These are phyloP conservation scores for Orientallactaga bullata DNA, from an alignment of 2,113 vertebrate genomes.

Conservation along the genomic window DNA sequence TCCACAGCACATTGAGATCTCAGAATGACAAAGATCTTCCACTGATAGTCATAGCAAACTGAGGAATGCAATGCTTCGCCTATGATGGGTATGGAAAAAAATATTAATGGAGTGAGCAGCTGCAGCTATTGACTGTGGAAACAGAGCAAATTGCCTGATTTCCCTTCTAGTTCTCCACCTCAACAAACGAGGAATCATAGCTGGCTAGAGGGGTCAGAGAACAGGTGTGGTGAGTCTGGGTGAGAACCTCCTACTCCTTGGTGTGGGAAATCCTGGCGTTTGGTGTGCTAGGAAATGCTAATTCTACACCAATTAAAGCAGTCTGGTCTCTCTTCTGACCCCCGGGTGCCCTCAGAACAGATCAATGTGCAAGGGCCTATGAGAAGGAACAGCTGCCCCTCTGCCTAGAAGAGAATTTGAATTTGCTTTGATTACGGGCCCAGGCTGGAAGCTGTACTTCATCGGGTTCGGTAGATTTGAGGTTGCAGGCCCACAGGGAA, in stretches of 20 bases:
- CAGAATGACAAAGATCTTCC: neutral
- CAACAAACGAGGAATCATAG: neutral
- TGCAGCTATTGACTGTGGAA: neutral
- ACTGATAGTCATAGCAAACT: constrained; percentile 31
- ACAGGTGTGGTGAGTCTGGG: neutral
- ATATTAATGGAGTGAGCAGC: neutral
- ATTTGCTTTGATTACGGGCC: constrained; percentile 30
- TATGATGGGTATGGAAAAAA: neutral
- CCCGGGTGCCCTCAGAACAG: constrained; percentile 37
- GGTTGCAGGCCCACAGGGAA: neutral
- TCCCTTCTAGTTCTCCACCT: neutral
- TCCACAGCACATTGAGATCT: neutral
- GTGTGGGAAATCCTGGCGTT: neutral
- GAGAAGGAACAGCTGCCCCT: neutral
- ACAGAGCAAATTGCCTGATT: neutral
- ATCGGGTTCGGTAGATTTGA: neutral
- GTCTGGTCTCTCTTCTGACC: constrained; percentile 45
- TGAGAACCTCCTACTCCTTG: neutral
- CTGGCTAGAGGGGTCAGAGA: constrained; percentile 6
- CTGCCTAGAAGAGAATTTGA: constrained; percentile 55
- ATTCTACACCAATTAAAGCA: constrained; percentile 53
- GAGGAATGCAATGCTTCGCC: constrained; percentile 23
- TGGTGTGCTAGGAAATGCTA: constrained; percentile 37
- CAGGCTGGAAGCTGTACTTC: neutral
- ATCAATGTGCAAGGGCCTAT: constrained; percentile 37